A percentile compares a stretch with the other conserved stretches of the same genome.
Evolutionary conservation across 2,797 vertebrate genomes (phyloP).

Genomic region (Anguilla marmorata): DNA sequence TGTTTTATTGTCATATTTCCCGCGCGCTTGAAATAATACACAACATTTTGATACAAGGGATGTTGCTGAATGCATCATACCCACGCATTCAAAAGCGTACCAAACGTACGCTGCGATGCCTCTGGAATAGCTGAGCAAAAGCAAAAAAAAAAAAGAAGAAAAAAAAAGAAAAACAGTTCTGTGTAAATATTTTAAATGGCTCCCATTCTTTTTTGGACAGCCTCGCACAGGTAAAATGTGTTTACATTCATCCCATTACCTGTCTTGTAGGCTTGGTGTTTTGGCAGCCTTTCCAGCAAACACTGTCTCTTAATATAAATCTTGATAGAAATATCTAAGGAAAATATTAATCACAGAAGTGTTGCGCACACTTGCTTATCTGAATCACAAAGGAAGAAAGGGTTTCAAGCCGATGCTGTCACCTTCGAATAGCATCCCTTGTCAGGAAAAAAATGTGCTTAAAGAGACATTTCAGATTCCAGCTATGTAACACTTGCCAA

Average conservation of each 20-base stretch:
- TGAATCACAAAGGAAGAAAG: slow-evolving; percentile 86
- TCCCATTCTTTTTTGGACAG: slow-evolving; percentile 55
- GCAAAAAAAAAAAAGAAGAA: slow-evolving; percentile 46
- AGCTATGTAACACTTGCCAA: slow-evolving; percentile 82
- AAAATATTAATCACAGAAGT: slow-evolving; percentile 95
- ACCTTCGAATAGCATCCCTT: slow-evolving; percentile 84
- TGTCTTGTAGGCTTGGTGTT: slow-evolving; percentile 67
- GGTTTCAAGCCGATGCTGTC: slow-evolving; percentile 87
- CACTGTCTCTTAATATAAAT: slow-evolving; percentile 87
- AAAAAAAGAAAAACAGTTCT: slow-evolving; percentile 53
- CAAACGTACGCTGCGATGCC: slow-evolving; percentile 50
- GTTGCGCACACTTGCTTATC: slow-evolving; percentile 87
- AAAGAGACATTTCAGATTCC: slow-evolving; percentile 90
- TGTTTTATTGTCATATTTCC: slow-evolving; percentile 23
- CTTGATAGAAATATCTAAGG: slow-evolving; percentile 95
- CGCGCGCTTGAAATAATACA: slow-evolving; percentile 24
- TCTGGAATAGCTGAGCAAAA: slow-evolving; percentile 58
- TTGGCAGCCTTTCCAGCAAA: slow-evolving; percentile 78
- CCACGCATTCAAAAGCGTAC: slow-evolving; percentile 54
- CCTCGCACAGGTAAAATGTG: slow-evolving; percentile 57
- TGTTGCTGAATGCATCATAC: slow-evolving; percentile 49
- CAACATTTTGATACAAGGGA: slow-evolving; percentile 44
- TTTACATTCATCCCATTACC: slow-evolving; percentile 45
- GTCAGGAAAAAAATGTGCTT: slow-evolving; percentile 89
- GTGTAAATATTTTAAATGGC: slow-evolving; percentile 72